Base-by-base conservation (phyloP, 2,888 invertebrate genomes). In the Philopedon plagiatum region DNA sequence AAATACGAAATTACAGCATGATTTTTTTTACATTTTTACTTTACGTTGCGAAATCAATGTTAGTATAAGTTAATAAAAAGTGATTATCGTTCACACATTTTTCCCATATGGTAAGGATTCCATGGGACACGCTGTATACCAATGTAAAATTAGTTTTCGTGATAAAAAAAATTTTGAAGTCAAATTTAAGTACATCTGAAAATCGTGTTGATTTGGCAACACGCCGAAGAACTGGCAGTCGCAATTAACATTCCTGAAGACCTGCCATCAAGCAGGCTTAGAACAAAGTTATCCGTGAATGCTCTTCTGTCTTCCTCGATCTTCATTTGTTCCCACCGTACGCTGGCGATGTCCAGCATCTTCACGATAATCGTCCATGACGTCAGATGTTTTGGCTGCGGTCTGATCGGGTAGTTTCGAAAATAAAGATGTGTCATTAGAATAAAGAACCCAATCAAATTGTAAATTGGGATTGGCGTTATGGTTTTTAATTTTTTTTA, bases 161-260 rank as follows among this genome's bases (percentile, higher is more conserved):
- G n/a, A n/a, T n/a, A n/a, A n/a, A n/a, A n/a, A n/a, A n/a, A n/a
- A n/a, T n/a, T n/a, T n/a, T n/a, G n/a, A n/a, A n/a, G n/a, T n/a
- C n/a, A n/a, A n/a, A n/a, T 34, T 1, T 2, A 58, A n/a, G 15
- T 8, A 34, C 5, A 29, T 29, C 41, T 13, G 44, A 71, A 71
- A 65, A 65, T 19, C 5, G n/a, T n/a, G 37, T 23, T 13, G 34
- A 54, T 21, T 15, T 41, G 72, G 51, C 72, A 72, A 72, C 66
- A 26, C n/a, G 72, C 56, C 46, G 29, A 41, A 71, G 65, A 65
- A 54, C 71, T 67, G 69, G 69, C 65, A 81, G 78, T 80, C 78
- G 83, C 83, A 84, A 84, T 84, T 84, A 84, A 84, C 83, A 84
- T 84, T 84, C 84, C 83, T 82, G 74, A 78, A 82, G 81, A 83